Conservation (phyloP, 2,888 invertebrate genomes). For the Leucophenga montana region DNA sequence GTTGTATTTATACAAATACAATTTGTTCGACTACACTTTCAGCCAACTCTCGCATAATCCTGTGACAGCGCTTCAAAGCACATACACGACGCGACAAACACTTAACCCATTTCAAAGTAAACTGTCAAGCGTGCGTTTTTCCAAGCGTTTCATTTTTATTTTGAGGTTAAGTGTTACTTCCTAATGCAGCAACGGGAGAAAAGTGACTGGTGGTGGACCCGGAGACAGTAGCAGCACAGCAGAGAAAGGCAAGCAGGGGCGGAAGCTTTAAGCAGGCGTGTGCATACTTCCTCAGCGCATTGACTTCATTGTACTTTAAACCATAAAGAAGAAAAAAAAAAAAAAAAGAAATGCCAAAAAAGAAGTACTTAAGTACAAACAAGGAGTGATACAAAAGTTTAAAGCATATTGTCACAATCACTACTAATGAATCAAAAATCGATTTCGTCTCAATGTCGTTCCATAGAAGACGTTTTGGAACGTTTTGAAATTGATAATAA, state of each 20-base stretch:
- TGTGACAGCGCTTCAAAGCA: not conserved
- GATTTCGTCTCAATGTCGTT: too few relatives aligned
- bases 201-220: constrained; percentile 43
- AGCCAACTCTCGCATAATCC: not conserved
- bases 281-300: not conserved
- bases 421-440: too few relatives aligned
- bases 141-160: constrained; percentile 14
- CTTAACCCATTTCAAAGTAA: constrained; percentile 20
- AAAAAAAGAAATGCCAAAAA: not conserved
- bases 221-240: constrained; percentile 53
- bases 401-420: not conserved
- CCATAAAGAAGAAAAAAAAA: not conserved
- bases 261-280: not conserved
- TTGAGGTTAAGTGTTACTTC: constrained; percentile 19
- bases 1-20: too few relatives aligned
- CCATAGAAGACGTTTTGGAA: too few relatives aligned
- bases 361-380: not conserved
- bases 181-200: constrained; percentile 49
- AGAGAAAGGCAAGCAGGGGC: constrained; percentile 35
- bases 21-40: too few relatives aligned
- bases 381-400: too few relatives aligned
- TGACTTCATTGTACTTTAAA: constrained; percentile 24
- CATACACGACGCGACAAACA: not conserved
- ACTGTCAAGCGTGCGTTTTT: constrained; percentile 13
- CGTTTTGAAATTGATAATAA: too few relatives aligned